Conservation (phyloP, 1,140 invertebrate genomes). For the Thalassaphorura encarpata region DNA sequence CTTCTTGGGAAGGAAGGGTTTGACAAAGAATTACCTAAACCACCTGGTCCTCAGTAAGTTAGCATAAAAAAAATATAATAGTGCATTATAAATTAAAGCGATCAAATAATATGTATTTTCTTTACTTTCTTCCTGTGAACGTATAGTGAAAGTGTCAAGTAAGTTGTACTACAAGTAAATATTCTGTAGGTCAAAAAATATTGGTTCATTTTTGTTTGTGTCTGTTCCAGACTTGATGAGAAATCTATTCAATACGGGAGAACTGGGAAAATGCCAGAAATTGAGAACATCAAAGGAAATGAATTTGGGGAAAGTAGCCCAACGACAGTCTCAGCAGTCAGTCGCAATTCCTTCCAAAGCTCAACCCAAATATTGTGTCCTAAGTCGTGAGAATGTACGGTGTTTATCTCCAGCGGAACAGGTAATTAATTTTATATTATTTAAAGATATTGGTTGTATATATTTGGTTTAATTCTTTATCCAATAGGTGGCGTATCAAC, state of each 20-base stretch:
- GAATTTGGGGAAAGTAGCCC: neutral
- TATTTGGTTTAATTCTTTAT: neutral
- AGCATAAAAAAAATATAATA: neutral
- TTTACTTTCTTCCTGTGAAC: neutral
- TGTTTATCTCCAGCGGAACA: conserved; percentile 20
- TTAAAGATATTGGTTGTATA: neutral
- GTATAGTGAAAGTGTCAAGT: conserved; percentile 2
- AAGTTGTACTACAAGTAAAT: neutral
- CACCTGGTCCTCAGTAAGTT: conserved; percentile 61
- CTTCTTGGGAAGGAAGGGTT: conserved; percentile 77
- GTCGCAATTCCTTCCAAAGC: neutral
- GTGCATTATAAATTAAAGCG: neutral
- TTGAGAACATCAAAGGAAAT: neutral
- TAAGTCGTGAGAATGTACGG: conserved; percentile 10
- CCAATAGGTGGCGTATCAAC: conserved; percentile 31
- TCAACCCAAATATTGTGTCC: conserved; percentile 5
- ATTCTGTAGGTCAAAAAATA: neutral
- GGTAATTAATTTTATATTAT: neutral
- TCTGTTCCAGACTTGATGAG: conserved; percentile 22
- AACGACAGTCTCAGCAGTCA: neutral
- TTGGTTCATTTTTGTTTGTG: neutral
- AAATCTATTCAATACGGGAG: conserved; percentile 24
- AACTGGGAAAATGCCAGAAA: conserved; percentile 20
- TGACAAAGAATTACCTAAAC: conserved; percentile 67
- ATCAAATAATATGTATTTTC: neutral